Conservation (phyloP, 2,888 invertebrate species). For the Spodoptera exigua region DNA sequence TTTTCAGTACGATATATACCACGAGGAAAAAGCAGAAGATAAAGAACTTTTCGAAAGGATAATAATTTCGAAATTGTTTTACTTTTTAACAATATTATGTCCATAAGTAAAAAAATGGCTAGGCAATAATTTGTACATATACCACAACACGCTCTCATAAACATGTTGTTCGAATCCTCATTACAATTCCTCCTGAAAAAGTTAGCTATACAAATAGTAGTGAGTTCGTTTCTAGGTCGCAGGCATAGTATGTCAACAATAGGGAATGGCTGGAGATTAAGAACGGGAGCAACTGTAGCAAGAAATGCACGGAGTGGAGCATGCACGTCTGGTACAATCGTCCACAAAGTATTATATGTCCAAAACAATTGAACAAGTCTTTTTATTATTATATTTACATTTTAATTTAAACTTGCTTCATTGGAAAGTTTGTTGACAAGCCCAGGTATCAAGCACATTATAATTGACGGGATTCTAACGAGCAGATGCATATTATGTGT, state of each 20-base stretch:
- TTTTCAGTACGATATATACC: too few species aligned
- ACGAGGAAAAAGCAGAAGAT: too few species aligned
- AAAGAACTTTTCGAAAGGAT: too few species aligned
- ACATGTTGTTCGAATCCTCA: constrained; percentile 32
- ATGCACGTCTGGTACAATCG: constrained; percentile 7
- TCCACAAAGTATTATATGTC: too few species aligned
- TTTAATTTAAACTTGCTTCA: too few species aligned
- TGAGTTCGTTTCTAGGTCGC: constrained; percentile 73
- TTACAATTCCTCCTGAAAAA: constrained; percentile 36
- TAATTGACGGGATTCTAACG: too few species aligned
- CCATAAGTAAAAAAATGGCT: background rate
- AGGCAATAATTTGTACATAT: background rate
- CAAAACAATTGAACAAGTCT: too few species aligned
- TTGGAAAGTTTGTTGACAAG: too few species aligned
- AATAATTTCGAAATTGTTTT: too few species aligned
- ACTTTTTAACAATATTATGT: background rate
- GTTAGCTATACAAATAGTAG: constrained; percentile 41
- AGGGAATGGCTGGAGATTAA: constrained; percentile 71
- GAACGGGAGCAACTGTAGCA: constrained; percentile 63
- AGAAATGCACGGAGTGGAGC: constrained; percentile 45
- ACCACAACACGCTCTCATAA: constrained; percentile 3
- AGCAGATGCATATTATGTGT: too few species aligned
- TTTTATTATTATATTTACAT: too few species aligned
- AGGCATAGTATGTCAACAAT: constrained; percentile 73
- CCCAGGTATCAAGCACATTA: too few species aligned